Evolutionary conservation across 2,797 vertebrate species (phyloP), one percentile per base, ranked within the genome.

Genomic region (Odontamblyopus rebecca): DNA sequence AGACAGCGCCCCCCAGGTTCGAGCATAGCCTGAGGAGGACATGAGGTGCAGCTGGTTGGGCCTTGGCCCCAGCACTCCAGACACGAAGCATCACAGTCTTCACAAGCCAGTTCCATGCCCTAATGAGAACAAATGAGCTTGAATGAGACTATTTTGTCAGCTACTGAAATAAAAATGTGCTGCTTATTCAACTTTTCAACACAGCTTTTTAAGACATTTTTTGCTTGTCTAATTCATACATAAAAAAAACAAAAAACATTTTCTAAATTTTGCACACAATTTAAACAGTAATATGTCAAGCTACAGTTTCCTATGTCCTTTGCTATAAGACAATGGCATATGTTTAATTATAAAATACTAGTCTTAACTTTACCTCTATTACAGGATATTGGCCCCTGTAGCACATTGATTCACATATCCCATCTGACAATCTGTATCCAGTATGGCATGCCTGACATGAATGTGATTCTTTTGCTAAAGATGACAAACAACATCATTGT

Each of bases 41-140:
- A 98, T 56, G 70, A 3, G 0, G 95, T 97, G 86, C 97, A 99
- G 90, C 97, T 97, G 70, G 89, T 68, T 1, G 85, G 77, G 0
- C 96, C 94, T 0, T 94, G 92, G 1, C 97, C 97, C 67, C 92
- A 92, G 82, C 97, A 99, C 81, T 96, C 94, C 16, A 86, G 32
- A 70, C 97, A 99, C 7, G 95, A 95, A 35, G 83, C 69, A 16
- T 98, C 92, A 15, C 97, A 98, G 76, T 83, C 90, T 69, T 94
- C 92, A 86, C 97, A 99, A 15, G 68, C 69, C 56, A 81, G 77
- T 19, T 83, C 30, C 0, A 93, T 81, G 32, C 87, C 92, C 95
- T 96, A 85, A 57, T 59, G 70, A 88, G 44, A 1, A 59, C 71
- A 38, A 23, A 48, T 13, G 41, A 44, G 41, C 41, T 44, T 44